phyloP scores from a whole-genome alignment of 2,113 vertebrate species.

The Triplophysa siluroides region DNA sequence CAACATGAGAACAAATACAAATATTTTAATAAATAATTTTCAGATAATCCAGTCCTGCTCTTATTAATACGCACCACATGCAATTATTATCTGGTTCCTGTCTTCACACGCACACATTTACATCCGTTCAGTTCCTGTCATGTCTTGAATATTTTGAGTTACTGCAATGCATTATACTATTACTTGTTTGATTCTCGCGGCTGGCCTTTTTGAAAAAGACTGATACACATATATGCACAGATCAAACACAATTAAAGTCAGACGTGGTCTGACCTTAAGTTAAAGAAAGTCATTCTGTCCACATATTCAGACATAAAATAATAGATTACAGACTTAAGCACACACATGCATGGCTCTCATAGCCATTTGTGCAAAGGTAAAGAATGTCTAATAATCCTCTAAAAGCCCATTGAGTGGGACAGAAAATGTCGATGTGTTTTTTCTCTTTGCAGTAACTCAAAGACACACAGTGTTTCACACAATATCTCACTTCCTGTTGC shows the following conservation, averaged over 20 bases:
- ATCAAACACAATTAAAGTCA: slow-evolving; percentile 4
- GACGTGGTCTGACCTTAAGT: slow-evolving; percentile 39
- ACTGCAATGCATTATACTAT: slow-evolving; percentile 42
- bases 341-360: slow-evolving; percentile 28
- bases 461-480: slow-evolving; percentile 52
- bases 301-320: slow-evolving; percentile 9
- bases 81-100: slow-evolving; percentile 1
- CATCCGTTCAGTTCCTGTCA: slow-evolving; percentile 18
- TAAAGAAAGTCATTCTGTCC: slow-evolving; percentile 31
- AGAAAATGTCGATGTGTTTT: slow-evolving; percentile 43
- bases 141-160: slow-evolving; percentile 34
- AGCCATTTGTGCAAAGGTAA: slow-evolving; percentile 37
- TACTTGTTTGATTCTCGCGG: slow-evolving; percentile 54
- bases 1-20: not conserved
- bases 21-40: no score
- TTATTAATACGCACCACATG: not conserved
- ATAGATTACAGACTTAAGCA: slow-evolving; percentile 13
- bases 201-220: slow-evolving; percentile 41
- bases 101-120: slow-evolving; percentile 30
- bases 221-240: slow-evolving; percentile 11
- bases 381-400: slow-evolving; percentile 51
- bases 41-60: no score
- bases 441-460: slow-evolving; percentile 41
- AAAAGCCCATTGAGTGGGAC: slow-evolving; percentile 37
- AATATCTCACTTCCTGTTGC: slow-evolving; percentile 62